A percentile compares a stretch with the other conserved stretches of the same genome.
These are phyloP conservation scores for Alentia gelatinosa DNA, from an alignment of 2,888 invertebrate species.

Conservation along the genomic window DNA sequence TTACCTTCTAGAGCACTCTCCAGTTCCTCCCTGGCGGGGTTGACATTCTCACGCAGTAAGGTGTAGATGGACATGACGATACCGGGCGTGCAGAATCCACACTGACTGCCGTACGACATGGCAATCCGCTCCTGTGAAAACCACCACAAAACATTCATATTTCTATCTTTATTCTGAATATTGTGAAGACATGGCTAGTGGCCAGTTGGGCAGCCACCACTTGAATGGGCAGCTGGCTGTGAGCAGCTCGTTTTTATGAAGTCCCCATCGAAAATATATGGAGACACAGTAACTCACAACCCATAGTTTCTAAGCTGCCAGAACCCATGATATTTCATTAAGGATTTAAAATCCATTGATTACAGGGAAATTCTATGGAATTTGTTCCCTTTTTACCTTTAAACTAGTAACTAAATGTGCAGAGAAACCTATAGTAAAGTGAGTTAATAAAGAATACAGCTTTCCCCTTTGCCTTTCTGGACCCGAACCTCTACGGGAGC, in stretches of 20 bases:
- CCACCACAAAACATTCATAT: not conserved
- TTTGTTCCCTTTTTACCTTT: too few species aligned
- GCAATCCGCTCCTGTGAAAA: conserved; percentile 85
- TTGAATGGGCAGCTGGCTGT: not conserved
- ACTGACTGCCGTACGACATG: conserved; percentile 95
- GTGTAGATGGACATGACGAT: conserved; percentile 99
- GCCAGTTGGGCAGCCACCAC: not conserved
- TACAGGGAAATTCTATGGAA: too few species aligned
- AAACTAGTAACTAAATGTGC: too few species aligned
- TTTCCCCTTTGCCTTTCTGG: too few species aligned
- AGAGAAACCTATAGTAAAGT: too few species aligned
- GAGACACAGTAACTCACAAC: not conserved
- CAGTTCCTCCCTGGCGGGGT: conserved; percentile 88
- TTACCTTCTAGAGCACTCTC: conserved; percentile 82
- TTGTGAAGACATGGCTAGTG: not conserved
- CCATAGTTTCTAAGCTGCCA: too few species aligned
- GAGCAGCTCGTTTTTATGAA: not conserved
- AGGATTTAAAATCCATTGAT: too few species aligned
- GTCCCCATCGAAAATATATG: not conserved
- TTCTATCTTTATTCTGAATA: not conserved
- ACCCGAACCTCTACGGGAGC: too few species aligned
- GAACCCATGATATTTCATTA: too few species aligned
- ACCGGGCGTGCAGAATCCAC: conserved; percentile 97
- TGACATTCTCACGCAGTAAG: conserved; percentile 87
- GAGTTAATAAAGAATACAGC: too few species aligned